Evolutionary conservation across 2,113 vertebrate species (phyloP), one percentile per base, ranked within the genome.

Genomic region (Talpa occidentalis): DNA sequence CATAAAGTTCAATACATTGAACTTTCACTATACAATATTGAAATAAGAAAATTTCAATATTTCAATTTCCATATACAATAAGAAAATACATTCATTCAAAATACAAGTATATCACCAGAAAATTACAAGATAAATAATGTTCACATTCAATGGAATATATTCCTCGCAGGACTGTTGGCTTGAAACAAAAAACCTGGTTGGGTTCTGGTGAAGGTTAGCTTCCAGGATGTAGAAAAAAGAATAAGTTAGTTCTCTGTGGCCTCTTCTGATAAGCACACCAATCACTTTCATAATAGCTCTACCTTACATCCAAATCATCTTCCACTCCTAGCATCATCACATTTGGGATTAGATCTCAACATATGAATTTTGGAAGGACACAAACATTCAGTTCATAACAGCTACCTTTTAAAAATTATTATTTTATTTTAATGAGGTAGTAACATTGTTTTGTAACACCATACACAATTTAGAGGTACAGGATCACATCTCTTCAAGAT

Each of bases 51-150:
- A 49, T 49, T 49, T 49, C 47, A 49, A 49, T 44, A 44, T 44
- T 44, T 44, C 44, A 44, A 44, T 44, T 44, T 44, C 44, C 5
- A 44, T 49, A 49, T 49, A 49, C 47, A 49, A 49, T 49, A 49
- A 49, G 47, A 49, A 49, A 49, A 49, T 49, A 14, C 11, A 49
- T 10, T 49, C 11, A 14, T 49, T 49, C 11, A 9, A 49, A 72
- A 85, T 79, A 83, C 22, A 74, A 95, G 93, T 82, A 37, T 56
- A 93, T 74, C 28, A 78, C 56, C 49, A 81, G 73, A 70, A 95
- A 92, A 42, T 77, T 92, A 52, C n/a, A 17, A 52, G 16, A 15
- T 52, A 17, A 52, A 37, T 88, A 91, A 88, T 37, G 42, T 92
- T 93, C 84, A 78, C 9, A 85, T 66, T 90, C 76, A 90, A 70